A percentile compares a stretch with the other conserved stretches of the same genome.
phyloP scores from a whole-genome alignment of 53 echinoderm and acorn worm genomes.

The Luidia sarsii region DNA sequence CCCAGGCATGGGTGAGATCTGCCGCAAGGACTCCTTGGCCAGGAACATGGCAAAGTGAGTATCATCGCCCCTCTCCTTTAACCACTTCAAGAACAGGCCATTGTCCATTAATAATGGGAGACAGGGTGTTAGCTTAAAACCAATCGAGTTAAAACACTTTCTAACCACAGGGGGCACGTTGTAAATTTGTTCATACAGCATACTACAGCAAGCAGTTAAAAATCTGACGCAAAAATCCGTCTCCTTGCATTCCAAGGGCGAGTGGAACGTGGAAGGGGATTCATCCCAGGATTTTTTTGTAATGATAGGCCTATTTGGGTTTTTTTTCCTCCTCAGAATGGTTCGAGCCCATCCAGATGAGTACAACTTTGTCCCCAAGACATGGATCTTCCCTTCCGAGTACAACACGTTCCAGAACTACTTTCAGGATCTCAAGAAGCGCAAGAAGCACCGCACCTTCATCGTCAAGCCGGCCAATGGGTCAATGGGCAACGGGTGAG shows the following conservation, averaged over 20 bases:
- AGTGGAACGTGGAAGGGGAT: too few species aligned
- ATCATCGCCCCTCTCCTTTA: background rate
- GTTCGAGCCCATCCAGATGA: constrained; percentile 86
- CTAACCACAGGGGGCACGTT: too few species aligned
- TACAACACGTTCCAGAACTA: constrained; percentile 91
- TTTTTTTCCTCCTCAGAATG: constrained; percentile 82
- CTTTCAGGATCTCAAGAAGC: constrained; percentile 83
- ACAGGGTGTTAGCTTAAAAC: too few species aligned
- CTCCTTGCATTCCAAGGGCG: too few species aligned
- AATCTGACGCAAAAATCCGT: too few species aligned
- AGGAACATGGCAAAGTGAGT: constrained; percentile 96
- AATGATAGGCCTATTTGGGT: too few species aligned
- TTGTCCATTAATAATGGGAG: too few species aligned
- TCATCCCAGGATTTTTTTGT: too few species aligned
- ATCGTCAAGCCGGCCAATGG: constrained; percentile 97
- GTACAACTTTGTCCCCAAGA: constrained; percentile 87
- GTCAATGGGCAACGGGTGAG: constrained; percentile 98
- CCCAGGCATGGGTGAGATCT: constrained; percentile 98
- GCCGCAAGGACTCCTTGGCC: constrained; percentile 92
- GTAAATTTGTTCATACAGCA: too few species aligned
- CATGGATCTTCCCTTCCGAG: constrained; percentile 97
- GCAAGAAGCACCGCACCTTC: constrained; percentile 87
- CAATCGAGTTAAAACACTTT: too few species aligned
- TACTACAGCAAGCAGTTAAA: too few species aligned
- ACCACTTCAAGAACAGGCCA: too few species aligned